Evolutionary conservation across 2,888 invertebrate genomes (phyloP), one percentile per base, ranked within the genome.

Genomic region (Ormia ochracea): DNA sequence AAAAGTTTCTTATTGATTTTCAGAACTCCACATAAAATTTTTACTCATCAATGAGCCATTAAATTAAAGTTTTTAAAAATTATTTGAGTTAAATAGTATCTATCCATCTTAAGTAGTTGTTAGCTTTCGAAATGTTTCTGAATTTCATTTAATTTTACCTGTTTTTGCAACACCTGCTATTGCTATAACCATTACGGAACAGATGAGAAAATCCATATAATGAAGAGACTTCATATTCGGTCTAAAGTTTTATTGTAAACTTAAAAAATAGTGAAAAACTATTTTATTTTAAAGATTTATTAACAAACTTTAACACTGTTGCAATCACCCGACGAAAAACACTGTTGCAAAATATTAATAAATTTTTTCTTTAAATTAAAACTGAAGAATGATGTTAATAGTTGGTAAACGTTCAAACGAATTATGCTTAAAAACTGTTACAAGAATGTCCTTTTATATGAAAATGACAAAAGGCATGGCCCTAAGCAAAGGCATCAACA

Each of bases 141-240:
- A n/a, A n/a, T n/a, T n/a, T n/a, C n/a, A n/a, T n/a, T n/a, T n/a
- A 38, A 45, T 84, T 88, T 88, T 83, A 88, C 88, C 88, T 81
- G 88, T 87, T 43, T 84, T 82, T 43, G 86, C 84, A 45, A 85
- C 84, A 74, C 84, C 82, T 81, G 70, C 70, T 82, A 81, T 66
- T 7, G 85, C 78, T 10, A 85, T 61, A 14, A 87, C 61, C 23
- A 88, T 23, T 48, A 87, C 56, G 9, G 84, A 84, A 56, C 82
- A 86, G 17, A 85, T 77, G 79, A 87, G 68, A 72, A 85, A 83
- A 72, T 85, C 83, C 73, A 84, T 82, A 81, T 84, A 82, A 75
- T 83, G 54, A 59, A 84, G 82, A 41, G 86, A 86, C 81, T 85
- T 88, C 89, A 88, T 88, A 17, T 70, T 78, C 56, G 58, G 17